Evolutionary conservation across 2,888 invertebrate species (phyloP).

Genomic region (Amblyjoppa fuscipennis): DNA sequence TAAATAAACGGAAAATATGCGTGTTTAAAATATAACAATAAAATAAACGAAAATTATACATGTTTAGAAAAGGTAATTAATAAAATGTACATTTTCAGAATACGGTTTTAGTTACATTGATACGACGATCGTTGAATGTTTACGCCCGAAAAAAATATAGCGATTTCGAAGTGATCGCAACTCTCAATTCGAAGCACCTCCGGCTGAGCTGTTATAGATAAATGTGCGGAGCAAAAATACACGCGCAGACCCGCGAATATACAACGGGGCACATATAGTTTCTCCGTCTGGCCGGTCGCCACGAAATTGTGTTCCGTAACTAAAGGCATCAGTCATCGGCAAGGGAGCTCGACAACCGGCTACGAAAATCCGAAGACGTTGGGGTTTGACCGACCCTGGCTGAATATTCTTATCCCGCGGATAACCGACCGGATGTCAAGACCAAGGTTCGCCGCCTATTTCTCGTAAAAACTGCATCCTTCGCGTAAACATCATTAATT

Average conservation of each 20-base stretch:
- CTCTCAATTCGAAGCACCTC: not conserved
- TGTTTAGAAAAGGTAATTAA: too few species aligned
- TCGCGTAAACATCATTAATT: not conserved
- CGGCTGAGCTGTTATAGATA: not conserved
- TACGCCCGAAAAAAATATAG: not conserved
- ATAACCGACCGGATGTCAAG: conserved; percentile 46
- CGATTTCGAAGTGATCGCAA: not conserved
- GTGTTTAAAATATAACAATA: too few species aligned
- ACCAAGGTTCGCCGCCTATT: conserved; percentile 23
- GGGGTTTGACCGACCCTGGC: conserved; percentile 21
- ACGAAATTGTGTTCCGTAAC: conserved; percentile 34
- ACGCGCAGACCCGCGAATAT: not conserved
- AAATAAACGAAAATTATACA: too few species aligned
- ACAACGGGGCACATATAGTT: not conserved
- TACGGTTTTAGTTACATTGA: not conserved
- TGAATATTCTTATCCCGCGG: conserved; percentile 37
- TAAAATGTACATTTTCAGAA: too few species aligned
- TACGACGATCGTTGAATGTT: not conserved
- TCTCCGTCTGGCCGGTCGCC: conserved; percentile 39
- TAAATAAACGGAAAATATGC: not conserved
- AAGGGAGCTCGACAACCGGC: not conserved
- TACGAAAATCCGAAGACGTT: not conserved
- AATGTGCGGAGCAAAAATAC: not conserved
- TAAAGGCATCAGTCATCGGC: conserved; percentile 51
- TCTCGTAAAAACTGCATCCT: conserved; percentile 8